A percentile compares a stretch with the other conserved stretches of the same genome.
Evolutionary conservation across 2,888 invertebrate genomes (phyloP).

Genomic region (Tricholauxania praeusta): DNA sequence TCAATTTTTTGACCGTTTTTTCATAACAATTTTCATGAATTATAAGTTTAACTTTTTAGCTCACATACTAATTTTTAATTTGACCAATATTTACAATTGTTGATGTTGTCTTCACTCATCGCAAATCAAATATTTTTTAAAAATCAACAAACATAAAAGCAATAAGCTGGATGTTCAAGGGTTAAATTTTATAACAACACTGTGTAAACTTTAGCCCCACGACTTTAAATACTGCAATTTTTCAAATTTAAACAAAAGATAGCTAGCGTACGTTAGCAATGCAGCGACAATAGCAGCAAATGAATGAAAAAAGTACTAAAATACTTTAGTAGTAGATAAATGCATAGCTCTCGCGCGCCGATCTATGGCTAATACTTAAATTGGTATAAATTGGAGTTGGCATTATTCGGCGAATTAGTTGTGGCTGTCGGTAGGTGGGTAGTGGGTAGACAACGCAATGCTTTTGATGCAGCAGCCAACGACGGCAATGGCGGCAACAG

Average conservation of each 20-base stretch:
- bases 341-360: not conserved
- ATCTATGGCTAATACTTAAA: not conserved
- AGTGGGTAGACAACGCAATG: not conserved
- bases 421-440: not conserved
- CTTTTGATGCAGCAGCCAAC: not conserved
- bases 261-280: not conserved
- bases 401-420: slow-evolving; percentile 37
- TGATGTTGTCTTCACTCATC: too few species aligned
- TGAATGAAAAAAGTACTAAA: not conserved
- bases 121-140: too few species aligned
- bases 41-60: too few species aligned
- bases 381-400: slow-evolving; percentile 41
- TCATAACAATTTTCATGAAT: too few species aligned
- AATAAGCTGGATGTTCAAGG: not conserved
- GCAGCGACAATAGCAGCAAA: not conserved
- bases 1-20: too few species aligned
- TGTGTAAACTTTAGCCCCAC: not conserved
- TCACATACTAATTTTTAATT: too few species aligned
- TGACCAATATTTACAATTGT: too few species aligned
- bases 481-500: not conserved
- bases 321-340: not conserved
- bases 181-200: not conserved
- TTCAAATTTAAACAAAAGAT: slow-evolving; percentile 2
- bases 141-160: too few species aligned
- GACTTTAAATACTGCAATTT: slow-evolving; percentile 9